phyloP scores from a whole-genome alignment of 1,140 invertebrate genomes.

The Episyrphus balteatus region DNA sequence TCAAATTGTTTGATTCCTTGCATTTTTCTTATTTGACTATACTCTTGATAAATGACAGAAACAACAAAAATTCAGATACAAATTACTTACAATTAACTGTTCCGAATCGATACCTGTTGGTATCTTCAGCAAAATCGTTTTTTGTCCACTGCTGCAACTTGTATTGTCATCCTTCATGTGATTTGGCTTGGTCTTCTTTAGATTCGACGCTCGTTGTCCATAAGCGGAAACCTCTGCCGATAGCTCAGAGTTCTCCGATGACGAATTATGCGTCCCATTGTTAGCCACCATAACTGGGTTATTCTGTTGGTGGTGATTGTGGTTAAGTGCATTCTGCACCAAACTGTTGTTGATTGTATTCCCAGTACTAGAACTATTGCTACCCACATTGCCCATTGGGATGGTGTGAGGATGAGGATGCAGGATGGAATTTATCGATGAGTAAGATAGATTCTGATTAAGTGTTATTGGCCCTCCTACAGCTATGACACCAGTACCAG shows the following conservation, averaged over 20 bases:
- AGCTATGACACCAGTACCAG: neutral
- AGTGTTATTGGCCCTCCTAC: neutral
- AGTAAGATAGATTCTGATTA: too few relatives aligned
- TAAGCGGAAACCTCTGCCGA: slow-evolving; percentile 15
- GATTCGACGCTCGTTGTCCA: slow-evolving; percentile 16
- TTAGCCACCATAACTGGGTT: too few relatives aligned
- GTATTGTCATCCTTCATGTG: slow-evolving; percentile 18
- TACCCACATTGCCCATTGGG: too few relatives aligned
- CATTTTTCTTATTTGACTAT: too few relatives aligned
- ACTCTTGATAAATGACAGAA: too few relatives aligned
- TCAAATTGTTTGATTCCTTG: too few relatives aligned
- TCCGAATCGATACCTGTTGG: slow-evolving; percentile 30
- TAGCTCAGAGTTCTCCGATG: slow-evolving; percentile 33
- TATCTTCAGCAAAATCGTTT: slow-evolving; percentile 32
- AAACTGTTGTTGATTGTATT: too few relatives aligned
- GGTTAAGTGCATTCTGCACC: too few relatives aligned
- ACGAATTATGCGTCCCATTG: slow-evolving; percentile 11
- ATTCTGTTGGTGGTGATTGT: too few relatives aligned
- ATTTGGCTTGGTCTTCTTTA: slow-evolving; percentile 19
- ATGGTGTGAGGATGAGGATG: too few relatives aligned
- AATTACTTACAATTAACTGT: slow-evolving; percentile 32
- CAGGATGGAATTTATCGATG: too few relatives aligned
- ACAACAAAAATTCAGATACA: slow-evolving; percentile 1
- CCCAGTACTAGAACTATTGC: too few relatives aligned
- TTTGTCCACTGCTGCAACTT: slow-evolving; percentile 26